Evolutionary conservation across 2,797 vertebrate genomes (phyloP).

Genomic region (Protosalanx chinensis): DNA sequence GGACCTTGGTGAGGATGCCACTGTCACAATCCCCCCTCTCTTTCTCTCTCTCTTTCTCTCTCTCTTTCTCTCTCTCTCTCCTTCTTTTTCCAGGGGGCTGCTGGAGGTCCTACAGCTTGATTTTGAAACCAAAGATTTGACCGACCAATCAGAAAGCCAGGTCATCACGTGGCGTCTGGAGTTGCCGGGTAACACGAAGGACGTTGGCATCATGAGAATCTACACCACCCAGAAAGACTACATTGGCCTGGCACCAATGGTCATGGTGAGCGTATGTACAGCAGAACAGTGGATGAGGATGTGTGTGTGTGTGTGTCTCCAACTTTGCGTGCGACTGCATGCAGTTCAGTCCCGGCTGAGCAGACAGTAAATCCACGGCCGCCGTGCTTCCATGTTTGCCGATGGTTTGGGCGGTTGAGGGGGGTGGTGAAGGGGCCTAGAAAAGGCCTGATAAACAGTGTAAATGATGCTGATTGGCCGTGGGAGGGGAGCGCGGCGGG

Average conservation of each 20-base stretch:
- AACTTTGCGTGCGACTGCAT: neutral
- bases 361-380: conserved; percentile 7
- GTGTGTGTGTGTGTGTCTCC: neutral
- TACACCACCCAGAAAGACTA: conserved; percentile 71
- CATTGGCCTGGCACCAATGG: conserved; percentile 72
- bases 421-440: neutral
- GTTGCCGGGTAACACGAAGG: conserved; percentile 66
- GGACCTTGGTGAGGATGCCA: no score
- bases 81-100: conserved; percentile 63
- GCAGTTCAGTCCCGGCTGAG: conserved; percentile 3
- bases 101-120: conserved; percentile 75
- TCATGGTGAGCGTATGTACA: conserved; percentile 61
- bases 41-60: no score
- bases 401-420: conserved; percentile 2
- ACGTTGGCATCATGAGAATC: conserved; percentile 70
- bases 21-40: no score
- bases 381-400: conserved; percentile 13
- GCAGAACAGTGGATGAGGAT: neutral
- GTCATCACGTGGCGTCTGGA: conserved; percentile 73
- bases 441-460: conserved; percentile 10
- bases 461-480: neutral
- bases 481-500: neutral
- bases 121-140: conserved; percentile 64
- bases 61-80: no score
- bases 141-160: conserved; percentile 65